These are phyloP conservation scores for Choloepus hoffmanni DNA, from an alignment of 2,113 vertebrate species.

Conservation along the genomic window DNA sequence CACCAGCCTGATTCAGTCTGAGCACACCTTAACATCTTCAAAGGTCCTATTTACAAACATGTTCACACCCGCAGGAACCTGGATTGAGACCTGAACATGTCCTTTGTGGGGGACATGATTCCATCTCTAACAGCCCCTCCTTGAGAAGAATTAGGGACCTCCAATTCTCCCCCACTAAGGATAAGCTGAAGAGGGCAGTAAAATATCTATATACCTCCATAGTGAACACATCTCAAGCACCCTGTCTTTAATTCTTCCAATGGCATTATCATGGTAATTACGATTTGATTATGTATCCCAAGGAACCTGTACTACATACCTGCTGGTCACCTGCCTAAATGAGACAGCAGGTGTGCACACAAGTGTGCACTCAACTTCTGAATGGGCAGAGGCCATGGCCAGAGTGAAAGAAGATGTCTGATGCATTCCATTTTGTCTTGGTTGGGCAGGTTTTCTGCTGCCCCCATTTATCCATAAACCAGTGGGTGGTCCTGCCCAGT, in stretches of 20 bases:
- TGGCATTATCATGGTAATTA: background rate
- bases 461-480: background rate
- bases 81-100: too few relatives aligned
- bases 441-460: background rate
- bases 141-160: background rate
- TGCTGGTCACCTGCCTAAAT: background rate
- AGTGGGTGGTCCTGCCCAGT: background rate
- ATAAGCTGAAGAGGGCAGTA: background rate
- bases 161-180: background rate
- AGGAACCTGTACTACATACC: background rate
- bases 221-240: background rate
- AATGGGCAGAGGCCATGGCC: background rate
- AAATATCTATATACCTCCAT: background rate
- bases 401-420: background rate
- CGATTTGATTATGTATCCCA: background rate
- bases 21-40: too few relatives aligned
- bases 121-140: too few relatives aligned
- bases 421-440: background rate
- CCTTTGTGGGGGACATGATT: too few relatives aligned
- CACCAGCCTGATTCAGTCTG: too few relatives aligned
- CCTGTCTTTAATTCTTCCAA: background rate
- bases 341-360: background rate
- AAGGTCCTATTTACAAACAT: too few relatives aligned
- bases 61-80: too few relatives aligned
- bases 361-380: background rate